Percentiles rank a stretch among this genome's conserved stretches.
These are phyloP conservation scores for Rhynchotus rufescens DNA, from an alignment of 2,797 vertebrate species.

Conservation along the genomic window DNA sequence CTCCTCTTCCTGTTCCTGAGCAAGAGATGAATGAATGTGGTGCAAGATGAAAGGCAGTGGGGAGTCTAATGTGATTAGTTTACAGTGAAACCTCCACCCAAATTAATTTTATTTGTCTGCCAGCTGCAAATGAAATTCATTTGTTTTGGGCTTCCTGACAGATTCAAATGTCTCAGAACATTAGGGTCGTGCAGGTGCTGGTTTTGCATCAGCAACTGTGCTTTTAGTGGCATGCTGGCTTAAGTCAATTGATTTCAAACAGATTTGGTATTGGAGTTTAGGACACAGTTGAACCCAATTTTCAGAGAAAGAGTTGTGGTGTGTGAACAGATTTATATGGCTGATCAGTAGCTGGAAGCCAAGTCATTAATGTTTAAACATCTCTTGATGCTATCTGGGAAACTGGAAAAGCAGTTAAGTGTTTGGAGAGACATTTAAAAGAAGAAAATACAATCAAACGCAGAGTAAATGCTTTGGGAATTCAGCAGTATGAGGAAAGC, in stretches of 20 bases:
- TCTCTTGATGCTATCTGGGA: conserved; percentile 39
- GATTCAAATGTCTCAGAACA: conserved; percentile 38
- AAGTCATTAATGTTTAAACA: conserved; percentile 27
- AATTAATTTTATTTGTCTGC: conserved; percentile 37
- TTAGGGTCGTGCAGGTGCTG: neutral
- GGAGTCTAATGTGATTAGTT: conserved; percentile 32
- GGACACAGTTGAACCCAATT: conserved; percentile 9
- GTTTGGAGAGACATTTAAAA: conserved; percentile 28
- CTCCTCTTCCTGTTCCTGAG: conserved; percentile 21
- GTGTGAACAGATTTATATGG: conserved; percentile 53
- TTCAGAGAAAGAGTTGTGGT: conserved; percentile 24
- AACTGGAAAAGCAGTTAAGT: conserved; percentile 33
- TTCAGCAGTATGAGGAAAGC: neutral
- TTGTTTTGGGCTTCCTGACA: conserved; percentile 46
- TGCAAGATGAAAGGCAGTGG: conserved; percentile 16
- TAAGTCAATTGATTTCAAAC: conserved; percentile 47
- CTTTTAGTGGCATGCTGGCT: conserved; percentile 13
- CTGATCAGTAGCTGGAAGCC: conserved; percentile 52
- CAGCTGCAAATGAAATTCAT: conserved; percentile 26
- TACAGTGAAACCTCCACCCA: neutral
- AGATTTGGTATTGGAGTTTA: conserved; percentile 40
- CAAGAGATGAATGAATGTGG: conserved; percentile 25
- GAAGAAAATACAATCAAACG: conserved; percentile 12
- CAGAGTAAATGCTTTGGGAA: conserved; percentile 1
- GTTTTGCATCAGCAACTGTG: neutral